Evolutionary conservation across 1,140 invertebrate genomes (phyloP).

Genomic region (Elymnias hypermnestra): DNA sequence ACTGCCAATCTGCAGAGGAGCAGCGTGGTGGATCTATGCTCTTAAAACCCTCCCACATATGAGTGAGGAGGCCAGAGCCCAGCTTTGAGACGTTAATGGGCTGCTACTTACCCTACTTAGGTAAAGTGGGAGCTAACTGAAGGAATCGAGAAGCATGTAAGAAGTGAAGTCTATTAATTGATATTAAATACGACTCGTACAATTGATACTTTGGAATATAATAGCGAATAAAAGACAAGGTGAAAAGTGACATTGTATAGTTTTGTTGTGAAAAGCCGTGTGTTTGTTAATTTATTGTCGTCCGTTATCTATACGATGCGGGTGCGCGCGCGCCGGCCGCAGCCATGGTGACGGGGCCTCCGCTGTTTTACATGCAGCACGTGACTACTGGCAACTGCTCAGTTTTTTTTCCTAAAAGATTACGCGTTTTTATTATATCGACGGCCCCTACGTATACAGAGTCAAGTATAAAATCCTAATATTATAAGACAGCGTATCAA

Average conservation of each 20-base stretch:
- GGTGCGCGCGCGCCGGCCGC: constrained; percentile 43
- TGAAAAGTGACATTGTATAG: constrained; percentile 51
- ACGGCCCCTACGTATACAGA: too few relatives aligned
- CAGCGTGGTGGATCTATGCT: too few relatives aligned
- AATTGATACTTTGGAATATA: constrained; percentile 23
- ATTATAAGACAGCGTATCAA: neutral
- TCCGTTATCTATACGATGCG: constrained; percentile 60
- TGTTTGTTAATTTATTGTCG: constrained; percentile 56
- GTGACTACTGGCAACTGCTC: constrained; percentile 40
- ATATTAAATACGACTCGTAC: neutral
- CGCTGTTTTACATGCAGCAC: constrained; percentile 49
- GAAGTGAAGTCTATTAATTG: too few relatives aligned
- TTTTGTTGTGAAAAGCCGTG: constrained; percentile 58
- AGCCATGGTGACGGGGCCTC: constrained; percentile 34
- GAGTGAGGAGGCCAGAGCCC: too few relatives aligned
- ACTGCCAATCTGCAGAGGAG: too few relatives aligned
- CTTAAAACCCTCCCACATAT: too few relatives aligned
- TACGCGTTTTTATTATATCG: neutral
- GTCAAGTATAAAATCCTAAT: too few relatives aligned
- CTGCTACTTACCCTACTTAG: too few relatives aligned
- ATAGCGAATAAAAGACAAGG: constrained; percentile 50
- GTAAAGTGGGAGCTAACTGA: too few relatives aligned
- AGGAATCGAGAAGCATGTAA: too few relatives aligned
- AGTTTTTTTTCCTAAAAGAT: constrained; percentile 6
- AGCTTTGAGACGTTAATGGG: too few relatives aligned